Evolutionary conservation across 2,888 invertebrate species (phyloP).

Genomic region (Tillus elongatus): DNA sequence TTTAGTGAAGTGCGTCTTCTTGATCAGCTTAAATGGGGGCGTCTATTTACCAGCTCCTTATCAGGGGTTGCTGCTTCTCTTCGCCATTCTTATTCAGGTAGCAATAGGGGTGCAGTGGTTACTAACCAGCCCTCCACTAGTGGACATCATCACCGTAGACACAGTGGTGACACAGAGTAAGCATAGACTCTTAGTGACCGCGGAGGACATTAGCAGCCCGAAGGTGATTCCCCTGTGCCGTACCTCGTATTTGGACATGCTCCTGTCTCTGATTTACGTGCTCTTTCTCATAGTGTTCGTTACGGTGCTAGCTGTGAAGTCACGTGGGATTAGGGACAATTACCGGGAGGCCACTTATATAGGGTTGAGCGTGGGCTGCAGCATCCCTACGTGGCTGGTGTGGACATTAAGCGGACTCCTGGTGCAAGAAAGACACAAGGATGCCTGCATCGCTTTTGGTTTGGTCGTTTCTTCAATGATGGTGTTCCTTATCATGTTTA

Average conservation of each 20-base stretch:
- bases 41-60: slow-evolving; percentile 89
- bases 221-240: slow-evolving; percentile 48
- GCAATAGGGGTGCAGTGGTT: slow-evolving; percentile 80
- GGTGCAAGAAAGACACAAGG: slow-evolving; percentile 67
- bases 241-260: slow-evolving; percentile 59
- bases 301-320: slow-evolving; percentile 73
- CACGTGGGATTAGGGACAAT: slow-evolving; percentile 84
- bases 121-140: slow-evolving; percentile 65
- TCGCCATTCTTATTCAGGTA: slow-evolving; percentile 84
- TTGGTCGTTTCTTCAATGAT: slow-evolving; percentile 75
- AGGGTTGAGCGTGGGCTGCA: slow-evolving; percentile 76
- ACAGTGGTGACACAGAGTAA: slow-evolving; percentile 33
- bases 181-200: slow-evolving; percentile 37
- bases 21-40: slow-evolving; percentile 82
- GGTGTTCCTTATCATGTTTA: slow-evolving; percentile 88
- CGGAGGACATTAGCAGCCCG: slow-evolving; percentile 38
- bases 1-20: slow-evolving; percentile 87
- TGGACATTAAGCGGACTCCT: slow-evolving; percentile 78
- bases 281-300: slow-evolving; percentile 78
- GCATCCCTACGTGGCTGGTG: slow-evolving; percentile 78
- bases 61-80: slow-evolving; percentile 79
- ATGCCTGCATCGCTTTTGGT: slow-evolving; percentile 85
- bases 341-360: slow-evolving; percentile 90
- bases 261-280: slow-evolving; percentile 73
- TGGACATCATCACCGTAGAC: slow-evolving; percentile 43